Evolutionary conservation across 2,888 invertebrate species (phyloP), one percentile per base, ranked within the genome.

Genomic region (Thalpophila matura): DNA sequence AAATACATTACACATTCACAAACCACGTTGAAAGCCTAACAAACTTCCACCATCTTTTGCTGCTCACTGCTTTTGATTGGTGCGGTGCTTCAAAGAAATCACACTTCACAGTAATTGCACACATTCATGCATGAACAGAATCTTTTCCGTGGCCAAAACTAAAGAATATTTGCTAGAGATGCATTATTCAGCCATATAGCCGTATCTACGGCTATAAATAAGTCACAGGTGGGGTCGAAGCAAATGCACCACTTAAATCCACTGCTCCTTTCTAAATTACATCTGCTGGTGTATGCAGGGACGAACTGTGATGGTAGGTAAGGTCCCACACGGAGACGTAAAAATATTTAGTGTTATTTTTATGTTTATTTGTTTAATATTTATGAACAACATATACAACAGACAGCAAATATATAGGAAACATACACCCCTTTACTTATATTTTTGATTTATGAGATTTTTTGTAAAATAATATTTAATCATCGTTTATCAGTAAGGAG

Each of bases 211-310:
- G 69, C 76, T 66, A 87, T 89, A 89, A 89, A 90, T 88, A 87
- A 86, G 84, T 82, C 86, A 81, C 89, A 89, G 89, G 88, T 90
- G 89, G 77, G 82, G 77, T 73, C 62, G 78, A 78, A 80, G 83
- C 81, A 82, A 86, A 86, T 86, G 86, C 87, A 87, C 80, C 84
- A 83, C 82, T 84, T 86, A 85, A 84, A 87, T 83, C 80, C 70
- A 76, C 62, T 59, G 65, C 20, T 83, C 75, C 81, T 77, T 77
- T 79, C 75, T 85, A 83, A 86, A 85, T 84, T 79, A 83, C 82
- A 76, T 84, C 68, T 77, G 69, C 71, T 80, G 61, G 37, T 33
- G 53, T 12, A 12, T 20, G 7, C 74, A 78, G 82, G 61, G 71
- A 12, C 27, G 77, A 26, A 79, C 35, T 74, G 6, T 31, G 35